These are phyloP conservation scores for Eupithecia centaureata DNA, from an alignment of 2,888 invertebrate species.

Conservation along the genomic window DNA sequence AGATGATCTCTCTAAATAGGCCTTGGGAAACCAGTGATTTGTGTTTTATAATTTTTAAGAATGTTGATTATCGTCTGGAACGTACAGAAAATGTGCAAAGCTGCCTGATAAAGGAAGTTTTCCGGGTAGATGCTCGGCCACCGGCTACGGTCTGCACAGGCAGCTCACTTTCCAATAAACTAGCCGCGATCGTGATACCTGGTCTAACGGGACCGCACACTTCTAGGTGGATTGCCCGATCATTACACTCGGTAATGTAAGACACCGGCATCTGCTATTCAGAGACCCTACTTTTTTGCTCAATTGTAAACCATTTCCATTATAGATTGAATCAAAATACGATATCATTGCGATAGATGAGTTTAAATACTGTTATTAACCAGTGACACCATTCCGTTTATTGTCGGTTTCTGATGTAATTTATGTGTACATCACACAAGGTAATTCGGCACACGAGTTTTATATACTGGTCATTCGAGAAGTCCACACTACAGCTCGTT, in stretches of 20 bases:
- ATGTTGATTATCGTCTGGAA: neutral
- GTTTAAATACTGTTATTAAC: slow-evolving; percentile 43
- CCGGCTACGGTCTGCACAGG: slow-evolving; percentile 67
- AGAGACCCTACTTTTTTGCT: slow-evolving; percentile 41
- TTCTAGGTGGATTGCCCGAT: slow-evolving; percentile 64
- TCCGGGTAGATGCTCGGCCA: slow-evolving; percentile 60
- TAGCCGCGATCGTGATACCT: slow-evolving; percentile 75
- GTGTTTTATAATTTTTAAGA: neutral
- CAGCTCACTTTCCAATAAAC: slow-evolving; percentile 80
- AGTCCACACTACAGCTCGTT: neutral
- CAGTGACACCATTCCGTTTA: slow-evolving; percentile 35
- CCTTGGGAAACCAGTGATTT: neutral
- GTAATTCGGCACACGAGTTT: neutral
- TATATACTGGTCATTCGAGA: slow-evolving; percentile 4
- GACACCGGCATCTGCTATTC: slow-evolving; percentile 42
- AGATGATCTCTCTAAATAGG: neutral
- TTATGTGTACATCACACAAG: slow-evolving; percentile 4
- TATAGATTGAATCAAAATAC: slow-evolving; percentile 37
- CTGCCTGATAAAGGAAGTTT: slow-evolving; percentile 57
- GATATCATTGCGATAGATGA: slow-evolving; percentile 44
- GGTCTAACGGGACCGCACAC: slow-evolving; percentile 76
- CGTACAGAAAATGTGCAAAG: slow-evolving; percentile 34
- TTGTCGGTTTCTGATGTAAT: slow-evolving; percentile 37
- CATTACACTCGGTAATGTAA: slow-evolving; percentile 58
- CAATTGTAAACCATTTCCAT: slow-evolving; percentile 36